These are phyloP conservation scores for Cantharis lateralis DNA, from an alignment of 2,888 invertebrate species.

Conservation along the genomic window DNA sequence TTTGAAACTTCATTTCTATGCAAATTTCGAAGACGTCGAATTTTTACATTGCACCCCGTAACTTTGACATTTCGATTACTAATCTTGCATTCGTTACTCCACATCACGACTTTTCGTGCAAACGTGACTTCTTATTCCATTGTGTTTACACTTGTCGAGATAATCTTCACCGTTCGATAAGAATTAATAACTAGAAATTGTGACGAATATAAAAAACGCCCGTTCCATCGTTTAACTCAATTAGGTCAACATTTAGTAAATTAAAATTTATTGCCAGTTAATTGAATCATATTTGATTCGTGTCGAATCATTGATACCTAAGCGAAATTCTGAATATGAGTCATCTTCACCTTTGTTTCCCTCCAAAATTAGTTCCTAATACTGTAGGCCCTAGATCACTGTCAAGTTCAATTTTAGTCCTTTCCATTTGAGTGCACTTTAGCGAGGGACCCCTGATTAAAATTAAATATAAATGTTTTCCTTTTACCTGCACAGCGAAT, in stretches of 20 bases:
- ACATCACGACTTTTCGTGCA: conserved; percentile 28
- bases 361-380: conserved; percentile 20
- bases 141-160: not conserved
- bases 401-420: conserved; percentile 22
- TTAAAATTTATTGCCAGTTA: not conserved
- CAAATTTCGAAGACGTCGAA: conserved; percentile 21
- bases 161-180: not conserved
- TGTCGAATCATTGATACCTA: not conserved
- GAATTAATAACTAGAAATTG: not conserved
- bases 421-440: conserved; percentile 11
- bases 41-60: not conserved
- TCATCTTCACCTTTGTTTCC: conserved; percentile 7
- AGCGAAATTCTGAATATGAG: not conserved
- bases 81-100: conserved; percentile 9
- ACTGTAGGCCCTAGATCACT: conserved; percentile 21
- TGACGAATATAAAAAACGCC: not conserved
- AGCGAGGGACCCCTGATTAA: not conserved
- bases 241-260: not conserved
- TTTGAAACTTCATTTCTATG: conserved; percentile 31
- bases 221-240: not conserved
- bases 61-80: not conserved
- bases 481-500: not conserved
- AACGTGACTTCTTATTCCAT: conserved; percentile 28
- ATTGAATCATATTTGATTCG: not conserved
- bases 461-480: not conserved